Percentiles rank a stretch among this genome's conserved stretches.
Evolutionary conservation across 1,140 invertebrate genomes (phyloP).

Genomic region (Spodoptera frugiperda): DNA sequence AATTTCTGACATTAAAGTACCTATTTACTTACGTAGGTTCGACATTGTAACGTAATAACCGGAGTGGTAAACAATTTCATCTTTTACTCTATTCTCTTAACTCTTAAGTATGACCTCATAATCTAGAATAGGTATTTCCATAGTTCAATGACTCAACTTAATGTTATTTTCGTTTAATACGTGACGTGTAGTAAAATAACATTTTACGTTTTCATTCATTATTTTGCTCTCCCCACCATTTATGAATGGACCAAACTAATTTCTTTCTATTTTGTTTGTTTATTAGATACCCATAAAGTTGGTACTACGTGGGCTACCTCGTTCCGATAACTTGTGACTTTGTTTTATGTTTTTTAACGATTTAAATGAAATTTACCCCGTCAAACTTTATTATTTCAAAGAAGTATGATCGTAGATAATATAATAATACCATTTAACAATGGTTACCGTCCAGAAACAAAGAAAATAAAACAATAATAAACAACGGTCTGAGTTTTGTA

Average conservation of each 20-base stretch:
- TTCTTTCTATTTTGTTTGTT: constrained; percentile 44
- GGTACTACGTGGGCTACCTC: constrained; percentile 14
- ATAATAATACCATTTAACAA: too few relatives aligned
- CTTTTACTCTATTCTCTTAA: too few relatives aligned
- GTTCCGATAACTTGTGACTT: too few relatives aligned
- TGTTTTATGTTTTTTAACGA: not conserved
- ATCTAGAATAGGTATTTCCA: too few relatives aligned
- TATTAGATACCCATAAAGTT: constrained; percentile 30
- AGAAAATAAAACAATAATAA: constrained; percentile 15
- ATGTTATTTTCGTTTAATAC: constrained; percentile 8
- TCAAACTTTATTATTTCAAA: not conserved
- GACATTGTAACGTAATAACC: too few relatives aligned
- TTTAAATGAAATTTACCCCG: not conserved
- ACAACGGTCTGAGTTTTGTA: constrained; percentile 57
- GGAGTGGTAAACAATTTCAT: too few relatives aligned
- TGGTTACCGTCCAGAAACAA: not conserved
- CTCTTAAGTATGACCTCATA: too few relatives aligned
- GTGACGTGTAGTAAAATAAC: constrained; percentile 39
- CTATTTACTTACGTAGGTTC: too few relatives aligned
- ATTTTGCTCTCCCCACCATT: constrained; percentile 31
- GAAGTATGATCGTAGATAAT: not conserved
- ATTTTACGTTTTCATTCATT: constrained; percentile 46
- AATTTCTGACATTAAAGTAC: too few relatives aligned
- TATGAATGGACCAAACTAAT: constrained; percentile 43
- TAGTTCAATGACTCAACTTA: not conserved